phyloP scores from a whole-genome alignment of 2,888 invertebrate genomes.

The Dascillus cervinus region DNA sequence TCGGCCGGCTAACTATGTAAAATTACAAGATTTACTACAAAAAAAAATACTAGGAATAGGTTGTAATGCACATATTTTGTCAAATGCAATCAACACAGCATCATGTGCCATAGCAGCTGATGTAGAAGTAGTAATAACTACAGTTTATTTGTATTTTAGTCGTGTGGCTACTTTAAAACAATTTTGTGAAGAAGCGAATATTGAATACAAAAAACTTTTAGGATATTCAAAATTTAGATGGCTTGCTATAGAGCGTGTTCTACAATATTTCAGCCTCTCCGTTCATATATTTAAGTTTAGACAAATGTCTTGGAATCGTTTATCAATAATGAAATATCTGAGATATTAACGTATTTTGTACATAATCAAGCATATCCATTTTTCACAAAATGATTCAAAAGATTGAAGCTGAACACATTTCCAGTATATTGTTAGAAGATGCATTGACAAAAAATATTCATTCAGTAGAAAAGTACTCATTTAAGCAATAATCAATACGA shows the following conservation, averaged over 20 bases:
- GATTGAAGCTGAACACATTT: too few species aligned
- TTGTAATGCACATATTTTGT: constrained; percentile 23
- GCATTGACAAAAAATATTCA: too few species aligned
- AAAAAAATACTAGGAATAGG: constrained; percentile 20
- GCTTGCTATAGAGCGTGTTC: constrained; percentile 21
- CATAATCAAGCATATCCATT: constrained; percentile 21
- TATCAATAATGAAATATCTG: too few species aligned
- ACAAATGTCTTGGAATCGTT: constrained; percentile 24
- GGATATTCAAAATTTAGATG: constrained; percentile 24
- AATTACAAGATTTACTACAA: constrained; percentile 14
- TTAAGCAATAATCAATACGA: too few species aligned
- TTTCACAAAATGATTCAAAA: too few species aligned
- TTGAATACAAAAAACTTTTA: too few species aligned
- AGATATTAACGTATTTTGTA: constrained; percentile 23
- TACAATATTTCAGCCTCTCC: constrained; percentile 23
- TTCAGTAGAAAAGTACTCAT: too few species aligned
- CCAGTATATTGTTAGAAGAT: too few species aligned
- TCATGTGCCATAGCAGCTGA: constrained; percentile 21
- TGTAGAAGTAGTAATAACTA: constrained; percentile 21
- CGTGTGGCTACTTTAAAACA: constrained; percentile 21
- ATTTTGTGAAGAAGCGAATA: too few species aligned
- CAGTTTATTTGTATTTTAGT: constrained; percentile 22
- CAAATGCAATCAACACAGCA: constrained; percentile 16
- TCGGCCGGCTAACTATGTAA: constrained; percentile 17
- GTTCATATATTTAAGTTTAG: constrained; percentile 24